These are phyloP conservation scores for Anguilla japonica DNA, from an alignment of 2,113 vertebrate genomes.

Conservation along the genomic window DNA sequence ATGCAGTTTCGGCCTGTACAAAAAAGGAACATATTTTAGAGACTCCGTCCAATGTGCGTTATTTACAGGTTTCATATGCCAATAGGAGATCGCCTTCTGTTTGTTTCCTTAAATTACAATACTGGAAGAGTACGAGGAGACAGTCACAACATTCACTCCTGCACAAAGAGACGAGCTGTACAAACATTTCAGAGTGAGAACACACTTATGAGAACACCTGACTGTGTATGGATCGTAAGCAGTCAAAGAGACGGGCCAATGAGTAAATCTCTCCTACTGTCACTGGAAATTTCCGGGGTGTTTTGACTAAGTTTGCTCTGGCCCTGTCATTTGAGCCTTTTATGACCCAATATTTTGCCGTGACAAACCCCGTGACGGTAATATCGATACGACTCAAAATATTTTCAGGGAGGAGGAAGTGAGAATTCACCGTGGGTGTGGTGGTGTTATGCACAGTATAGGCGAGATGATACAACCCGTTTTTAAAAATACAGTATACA, in stretches of 20 bases:
- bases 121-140: slow-evolving; percentile 66
- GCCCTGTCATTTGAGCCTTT: neutral
- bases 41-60: slow-evolving; percentile 71
- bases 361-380: neutral
- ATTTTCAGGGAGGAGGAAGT: neutral
- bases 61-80: slow-evolving; percentile 82
- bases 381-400: neutral
- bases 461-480: neutral
- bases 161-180: slow-evolving; percentile 69
- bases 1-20: slow-evolving; percentile 92
- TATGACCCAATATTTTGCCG: neutral
- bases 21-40: slow-evolving; percentile 74
- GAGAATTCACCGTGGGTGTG: neutral
- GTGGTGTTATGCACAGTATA: neutral
- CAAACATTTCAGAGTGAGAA: slow-evolving; percentile 43
- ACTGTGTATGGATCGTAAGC: neutral
- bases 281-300: neutral
- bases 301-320: neutral
- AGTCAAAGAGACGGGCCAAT: neutral
- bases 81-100: slow-evolving; percentile 22
- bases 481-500: neutral
- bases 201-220: slow-evolving; percentile 3
- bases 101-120: slow-evolving; percentile 61
- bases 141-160: slow-evolving; percentile 71
- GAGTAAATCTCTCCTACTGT: neutral